Conservation (phyloP, 1,140 invertebrate genomes). For the Monochamus saltuarius region DNA sequence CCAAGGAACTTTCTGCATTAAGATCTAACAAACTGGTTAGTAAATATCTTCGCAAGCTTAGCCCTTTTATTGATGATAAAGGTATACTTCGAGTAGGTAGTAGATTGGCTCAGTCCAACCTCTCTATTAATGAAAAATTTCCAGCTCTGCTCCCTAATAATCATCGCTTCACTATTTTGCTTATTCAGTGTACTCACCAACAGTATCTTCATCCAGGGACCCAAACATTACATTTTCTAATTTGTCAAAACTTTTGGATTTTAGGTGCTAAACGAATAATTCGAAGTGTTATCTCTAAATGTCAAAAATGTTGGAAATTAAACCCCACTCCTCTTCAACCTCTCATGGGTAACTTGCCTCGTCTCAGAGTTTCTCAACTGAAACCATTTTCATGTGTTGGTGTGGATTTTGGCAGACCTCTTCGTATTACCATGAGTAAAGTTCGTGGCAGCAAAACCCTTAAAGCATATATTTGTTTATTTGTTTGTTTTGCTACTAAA, state of each 20-base stretch:
- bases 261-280: constrained; percentile 5
- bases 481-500: constrained; percentile 30
- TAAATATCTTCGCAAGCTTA: constrained; percentile 4
- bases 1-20: background rate
- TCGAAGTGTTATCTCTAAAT: constrained; percentile 5
- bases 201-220: constrained; percentile 25
- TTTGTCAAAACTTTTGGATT: constrained; percentile 20
- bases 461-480: constrained; percentile 33
- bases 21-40: too few species aligned
- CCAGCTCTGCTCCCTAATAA: constrained; percentile 7
- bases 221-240: constrained; percentile 19
- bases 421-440: too few species aligned
- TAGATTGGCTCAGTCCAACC: constrained; percentile 1
- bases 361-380: constrained; percentile 13
- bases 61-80: constrained; percentile 3
- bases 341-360: constrained; percentile 30
- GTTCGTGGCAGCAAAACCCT: constrained; percentile 17
- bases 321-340: constrained; percentile 10
- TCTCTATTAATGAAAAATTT: constrained; percentile 11
- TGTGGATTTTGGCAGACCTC: background rate
- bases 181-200: constrained; percentile 21
- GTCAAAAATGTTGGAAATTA: constrained; percentile 17
- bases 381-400: constrained; percentile 8
- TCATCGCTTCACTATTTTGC: constrained; percentile 7
- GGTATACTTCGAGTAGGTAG: constrained; percentile 8